Percentiles rank a stretch among this genome's conserved stretches.
Conservation (phyloP, 2,888 invertebrate genomes). For the Ichneumoninae sp. region DNA sequence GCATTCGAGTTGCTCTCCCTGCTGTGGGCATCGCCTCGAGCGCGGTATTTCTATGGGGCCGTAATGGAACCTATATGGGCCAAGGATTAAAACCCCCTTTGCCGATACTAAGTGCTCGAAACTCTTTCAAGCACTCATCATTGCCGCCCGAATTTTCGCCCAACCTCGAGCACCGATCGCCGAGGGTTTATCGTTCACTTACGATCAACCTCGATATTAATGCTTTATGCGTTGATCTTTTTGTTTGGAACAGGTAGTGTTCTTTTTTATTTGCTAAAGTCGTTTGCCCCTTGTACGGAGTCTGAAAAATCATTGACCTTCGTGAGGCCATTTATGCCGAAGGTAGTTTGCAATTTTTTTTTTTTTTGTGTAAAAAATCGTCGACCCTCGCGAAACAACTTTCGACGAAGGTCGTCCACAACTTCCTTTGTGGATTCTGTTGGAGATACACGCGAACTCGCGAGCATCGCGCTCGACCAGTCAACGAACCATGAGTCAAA, state of each 20-base stretch:
- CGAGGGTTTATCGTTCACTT: neutral
- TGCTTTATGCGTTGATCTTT: neutral
- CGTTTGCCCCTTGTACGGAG: neutral
- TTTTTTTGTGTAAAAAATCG: neutral
- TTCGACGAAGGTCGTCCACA: neutral
- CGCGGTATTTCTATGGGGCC: neutral
- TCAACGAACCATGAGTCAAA: neutral
- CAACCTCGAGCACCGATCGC: neutral
- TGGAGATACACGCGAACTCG: neutral
- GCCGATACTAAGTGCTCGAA: neutral
- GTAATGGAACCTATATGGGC: constrained; percentile 22
- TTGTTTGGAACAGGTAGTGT: neutral
- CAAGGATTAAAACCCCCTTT: constrained; percentile 17
- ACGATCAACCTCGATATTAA: neutral
- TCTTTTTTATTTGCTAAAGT: neutral
- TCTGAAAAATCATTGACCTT: neutral
- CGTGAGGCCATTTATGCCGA: neutral
- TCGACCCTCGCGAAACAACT: neutral
- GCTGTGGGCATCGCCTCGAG: neutral
- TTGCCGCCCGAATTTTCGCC: neutral
- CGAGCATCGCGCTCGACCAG: neutral
- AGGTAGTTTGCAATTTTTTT: neutral
- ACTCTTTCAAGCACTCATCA: neutral
- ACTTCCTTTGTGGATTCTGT: neutral
- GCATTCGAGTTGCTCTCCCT: neutral